Percentiles rank a stretch among this genome's conserved stretches.
These are phyloP conservation scores for Pseudoips prasinana DNA, from an alignment of 2,888 invertebrate species.

Conservation along the genomic window DNA sequence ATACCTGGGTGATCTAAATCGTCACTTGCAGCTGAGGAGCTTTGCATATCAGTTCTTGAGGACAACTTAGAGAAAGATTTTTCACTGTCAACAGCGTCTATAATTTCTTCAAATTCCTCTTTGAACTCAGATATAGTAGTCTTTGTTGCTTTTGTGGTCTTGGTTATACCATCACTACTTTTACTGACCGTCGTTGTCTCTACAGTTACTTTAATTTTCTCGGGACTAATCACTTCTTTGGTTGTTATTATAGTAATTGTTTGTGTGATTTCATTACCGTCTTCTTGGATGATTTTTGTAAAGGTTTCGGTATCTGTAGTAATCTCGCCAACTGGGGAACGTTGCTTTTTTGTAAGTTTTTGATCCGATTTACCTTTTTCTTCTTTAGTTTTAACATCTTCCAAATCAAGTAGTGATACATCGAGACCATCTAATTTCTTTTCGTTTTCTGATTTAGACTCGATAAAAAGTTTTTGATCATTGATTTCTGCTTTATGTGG, in stretches of 20 bases:
- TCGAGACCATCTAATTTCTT: not conserved
- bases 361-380: conserved; percentile 42
- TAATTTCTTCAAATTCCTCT: conserved; percentile 74
- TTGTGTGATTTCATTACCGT: conserved; percentile 70
- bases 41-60: conserved; percentile 79
- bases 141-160: conserved; percentile 77
- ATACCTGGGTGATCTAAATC: conserved; percentile 82
- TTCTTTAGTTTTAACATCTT: not conserved
- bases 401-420: not conserved
- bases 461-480: not conserved
- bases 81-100: conserved; percentile 72
- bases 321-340: conserved; percentile 72
- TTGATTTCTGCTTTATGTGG: not conserved
- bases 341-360: conserved; percentile 59
- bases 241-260: conserved; percentile 75
- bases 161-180: conserved; percentile 69
- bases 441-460: not conserved
- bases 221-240: conserved; percentile 74
- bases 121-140: conserved; percentile 75
- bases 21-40: conserved; percentile 84
- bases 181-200: conserved; percentile 76
- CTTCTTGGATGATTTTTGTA: conserved; percentile 69
- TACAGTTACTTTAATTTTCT: conserved; percentile 71
- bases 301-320: conserved; percentile 73
- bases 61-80: conserved; percentile 74